Evolutionary conservation across 2,888 invertebrate genomes (phyloP).

Genomic region (Lypha dubia): DNA sequence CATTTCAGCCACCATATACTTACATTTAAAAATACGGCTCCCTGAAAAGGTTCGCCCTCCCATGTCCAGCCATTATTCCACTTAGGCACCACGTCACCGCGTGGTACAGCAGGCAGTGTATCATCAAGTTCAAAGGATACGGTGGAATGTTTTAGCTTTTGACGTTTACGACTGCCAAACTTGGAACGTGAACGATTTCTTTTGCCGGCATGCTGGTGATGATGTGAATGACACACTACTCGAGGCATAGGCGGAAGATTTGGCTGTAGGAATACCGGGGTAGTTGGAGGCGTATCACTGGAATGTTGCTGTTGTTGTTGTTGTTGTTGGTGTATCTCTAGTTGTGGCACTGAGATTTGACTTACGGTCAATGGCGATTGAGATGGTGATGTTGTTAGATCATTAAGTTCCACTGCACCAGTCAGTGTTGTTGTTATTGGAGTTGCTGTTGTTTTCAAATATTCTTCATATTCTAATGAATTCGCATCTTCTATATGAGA

Average conservation of each 20-base stretch:
- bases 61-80: conserved; percentile 97
- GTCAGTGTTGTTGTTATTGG: conserved; percentile 58
- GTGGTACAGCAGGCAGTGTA: conserved; percentile 83
- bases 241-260: conserved; percentile 75
- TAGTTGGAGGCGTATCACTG: conserved; percentile 64
- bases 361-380: conserved; percentile 24
- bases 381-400: conserved; percentile 51
- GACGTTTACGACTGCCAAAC: conserved; percentile 81
- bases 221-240: conserved; percentile 72
- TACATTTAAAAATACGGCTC: conserved; percentile 94
- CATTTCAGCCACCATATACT: conserved; percentile 63
- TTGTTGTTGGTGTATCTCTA: conserved; percentile 70
- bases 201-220: conserved; percentile 76
- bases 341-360: conserved; percentile 21
- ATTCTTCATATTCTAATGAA: conserved; percentile 41
- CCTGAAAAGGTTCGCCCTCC: conserved; percentile 92
- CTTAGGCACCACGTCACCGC: conserved; percentile 85
- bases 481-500: conserved; percentile 68
- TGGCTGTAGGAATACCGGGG: conserved; percentile 79
- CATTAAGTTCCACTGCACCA: conserved; percentile 58
- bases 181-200: conserved; percentile 82
- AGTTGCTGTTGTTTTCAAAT: conserved; percentile 34
- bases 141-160: conserved; percentile 79
- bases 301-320: conserved; percentile 73
- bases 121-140: conserved; percentile 83